phyloP scores from a whole-genome alignment of 2,113 vertebrate genomes.

The Synodontis membranacea region DNA sequence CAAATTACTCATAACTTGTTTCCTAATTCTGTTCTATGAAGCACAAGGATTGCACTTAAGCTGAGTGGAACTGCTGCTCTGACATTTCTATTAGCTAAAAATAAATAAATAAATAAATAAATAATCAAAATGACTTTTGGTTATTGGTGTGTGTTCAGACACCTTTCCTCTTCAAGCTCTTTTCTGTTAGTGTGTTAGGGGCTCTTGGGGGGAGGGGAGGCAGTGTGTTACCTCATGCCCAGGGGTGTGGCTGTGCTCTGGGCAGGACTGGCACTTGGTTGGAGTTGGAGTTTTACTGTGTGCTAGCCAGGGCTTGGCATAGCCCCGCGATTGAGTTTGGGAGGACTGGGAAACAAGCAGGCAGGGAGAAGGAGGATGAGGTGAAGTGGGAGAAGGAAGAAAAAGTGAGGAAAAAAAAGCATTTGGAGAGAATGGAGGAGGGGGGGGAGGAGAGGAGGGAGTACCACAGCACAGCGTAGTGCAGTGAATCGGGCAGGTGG shows the following conservation, averaged over 20 bases:
- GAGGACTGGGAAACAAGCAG: conserved; percentile 82
- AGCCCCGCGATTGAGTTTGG: conserved; percentile 90
- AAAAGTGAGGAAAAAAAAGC: conserved; percentile 36
- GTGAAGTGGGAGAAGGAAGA: conserved; percentile 25
- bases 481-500: conserved; percentile 20
- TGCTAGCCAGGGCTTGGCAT: conserved; percentile 99
- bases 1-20: not conserved
- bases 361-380: conserved; percentile 40
- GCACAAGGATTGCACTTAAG: not conserved
- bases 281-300: conserved; percentile 96
- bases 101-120: too few species aligned
- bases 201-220: conserved; percentile 41
- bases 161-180: not conserved
- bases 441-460: not conserved
- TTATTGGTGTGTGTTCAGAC: conserved; percentile 10
- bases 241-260: conserved; percentile 77
- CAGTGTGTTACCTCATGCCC: conserved; percentile 77
- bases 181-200: conserved; percentile 33
- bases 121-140: conserved; percentile 22
- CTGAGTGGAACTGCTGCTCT: not conserved
- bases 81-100: conserved; percentile 15
- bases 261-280: conserved; percentile 88
- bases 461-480: conserved; percentile 11
- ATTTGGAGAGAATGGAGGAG: conserved; percentile 3
- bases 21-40: not conserved